Base-by-base conservation (phyloP, 2,113 vertebrate species). In the Phaetusa simplex region DNA sequence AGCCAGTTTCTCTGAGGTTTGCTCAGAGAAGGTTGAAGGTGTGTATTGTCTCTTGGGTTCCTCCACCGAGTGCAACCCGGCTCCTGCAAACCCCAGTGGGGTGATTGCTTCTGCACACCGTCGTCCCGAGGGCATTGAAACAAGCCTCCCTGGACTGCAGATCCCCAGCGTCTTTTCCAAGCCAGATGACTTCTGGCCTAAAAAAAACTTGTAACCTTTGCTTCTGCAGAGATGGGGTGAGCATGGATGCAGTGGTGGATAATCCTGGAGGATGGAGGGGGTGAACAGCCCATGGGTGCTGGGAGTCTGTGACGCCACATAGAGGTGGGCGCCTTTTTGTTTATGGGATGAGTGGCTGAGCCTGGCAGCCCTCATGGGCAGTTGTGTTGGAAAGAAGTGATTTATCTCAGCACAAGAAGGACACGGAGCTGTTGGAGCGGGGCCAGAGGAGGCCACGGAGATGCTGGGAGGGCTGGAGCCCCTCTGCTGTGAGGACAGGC, bases 301-400 rank as follows among this genome's bases (percentile, higher is more conserved):
- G 66, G 15, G 30, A 55, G 52, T 38, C 38, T 45, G 32, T 69
- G 77, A 23, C 20, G 52, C 17, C 5, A 1, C 0, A 0, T 1
- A 38, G 27, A 14, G 20, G 2, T 45, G 42, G n/a, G 11, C 1
- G 7, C 34, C 23, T 30, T 32, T 40, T 30, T 81, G 29, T 40
- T 77, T 17, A 45, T 6, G 6, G 38, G 26, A 38, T 1, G 11
- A n/a, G 36, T n/a, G n/a, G 18, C 40, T 0, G 2, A 47, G 55
- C 56, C 34, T 12, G 21, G 32, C 50, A 70, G 23, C 27, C 27
- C 64, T 20, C 40, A 27, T 3, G 4, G 73, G 9, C 22, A 50
- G 52, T 58, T 36, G 6, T n/a, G 34, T 9, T 32, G 62, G 30
- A 61, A 21, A 65, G 18, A 65, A 61, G 27, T 58, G 2, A 13